Conservation (phyloP, 2,113 vertebrate genomes). For the Aspiorhynchus laticeps region DNA sequence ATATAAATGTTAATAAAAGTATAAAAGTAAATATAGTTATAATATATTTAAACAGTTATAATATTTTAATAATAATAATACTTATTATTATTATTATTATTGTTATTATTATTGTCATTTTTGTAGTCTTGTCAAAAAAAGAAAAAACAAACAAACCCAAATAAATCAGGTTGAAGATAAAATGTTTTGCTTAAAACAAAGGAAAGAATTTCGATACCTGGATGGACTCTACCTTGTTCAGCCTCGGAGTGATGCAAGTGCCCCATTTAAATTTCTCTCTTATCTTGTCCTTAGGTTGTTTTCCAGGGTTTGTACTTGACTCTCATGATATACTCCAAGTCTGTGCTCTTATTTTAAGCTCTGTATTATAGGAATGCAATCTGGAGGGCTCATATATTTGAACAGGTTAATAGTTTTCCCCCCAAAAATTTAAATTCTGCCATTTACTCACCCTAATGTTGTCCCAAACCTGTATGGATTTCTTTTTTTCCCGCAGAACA, state of each 20-base stretch:
- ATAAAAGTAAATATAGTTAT: too few species aligned
- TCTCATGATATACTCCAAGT: neutral
- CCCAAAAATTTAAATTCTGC: neutral
- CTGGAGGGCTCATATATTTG: neutral
- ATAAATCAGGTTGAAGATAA: neutral
- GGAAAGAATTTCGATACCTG: neutral
- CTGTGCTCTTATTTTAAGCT: neutral
- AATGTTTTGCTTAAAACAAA: neutral
- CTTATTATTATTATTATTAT: neutral
- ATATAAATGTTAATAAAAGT: neutral
- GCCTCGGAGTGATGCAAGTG: neutral
- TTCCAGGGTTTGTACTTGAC: neutral
- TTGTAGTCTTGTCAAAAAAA: neutral
- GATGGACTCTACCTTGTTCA: neutral
- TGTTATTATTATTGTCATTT: neutral
- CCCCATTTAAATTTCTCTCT: neutral
- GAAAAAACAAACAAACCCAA: neutral
- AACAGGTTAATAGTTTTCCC: neutral
- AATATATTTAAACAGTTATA: neutral
- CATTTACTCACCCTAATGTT: neutral
- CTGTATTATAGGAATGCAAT: neutral
- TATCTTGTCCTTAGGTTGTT: slow-evolving; percentile 5
- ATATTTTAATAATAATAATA: neutral
- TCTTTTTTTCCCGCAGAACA: neutral
- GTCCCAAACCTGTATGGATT: neutral